A percentile compares a stretch with the other conserved stretches of the same genome.
Evolutionary conservation across 1,140 invertebrate genomes (phyloP).

Genomic region (Drosophila virilis): DNA sequence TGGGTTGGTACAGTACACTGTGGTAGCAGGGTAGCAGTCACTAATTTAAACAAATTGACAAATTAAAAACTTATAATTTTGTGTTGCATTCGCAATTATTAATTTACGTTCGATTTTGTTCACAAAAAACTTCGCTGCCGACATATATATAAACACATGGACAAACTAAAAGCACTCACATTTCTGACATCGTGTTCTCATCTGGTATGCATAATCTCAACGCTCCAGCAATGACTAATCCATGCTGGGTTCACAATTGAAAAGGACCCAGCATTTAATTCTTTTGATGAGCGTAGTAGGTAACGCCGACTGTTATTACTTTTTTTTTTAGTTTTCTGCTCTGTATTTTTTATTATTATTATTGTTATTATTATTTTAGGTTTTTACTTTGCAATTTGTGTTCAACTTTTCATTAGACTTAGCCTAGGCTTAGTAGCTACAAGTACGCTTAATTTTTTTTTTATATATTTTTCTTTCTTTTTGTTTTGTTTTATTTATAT

Average conservation of each 20-base stretch:
- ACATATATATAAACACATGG: constrained; percentile 46
- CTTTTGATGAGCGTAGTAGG: constrained; percentile 73
- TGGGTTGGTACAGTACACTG: constrained; percentile 32
- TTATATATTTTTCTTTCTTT: constrained; percentile 47
- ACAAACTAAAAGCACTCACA: constrained; percentile 76
- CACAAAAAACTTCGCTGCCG: constrained; percentile 49
- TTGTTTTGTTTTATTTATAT: constrained; percentile 63
- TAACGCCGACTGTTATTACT: constrained; percentile 68
- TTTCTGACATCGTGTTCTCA: constrained; percentile 49
- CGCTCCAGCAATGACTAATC: constrained; percentile 75
- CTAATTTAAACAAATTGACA: constrained; percentile 52
- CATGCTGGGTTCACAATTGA: constrained; percentile 42
- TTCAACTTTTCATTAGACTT: constrained; percentile 81
- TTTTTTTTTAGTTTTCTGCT: constrained; percentile 20
- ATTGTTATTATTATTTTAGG: constrained; percentile 49
- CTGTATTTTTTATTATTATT: constrained; percentile 28
- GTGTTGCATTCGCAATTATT: constrained; percentile 40
- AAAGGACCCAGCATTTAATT: constrained; percentile 47
- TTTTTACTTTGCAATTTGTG: constrained; percentile 69
- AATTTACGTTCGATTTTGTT: constrained; percentile 23
- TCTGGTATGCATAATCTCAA: constrained; percentile 72
- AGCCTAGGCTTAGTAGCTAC: constrained; percentile 77
- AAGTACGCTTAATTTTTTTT: constrained; percentile 77
- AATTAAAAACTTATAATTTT: constrained; percentile 60
- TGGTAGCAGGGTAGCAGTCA: constrained; percentile 24